Evolutionary conservation across 2,888 invertebrate genomes (phyloP), one percentile per base, ranked within the genome.

Genomic region (Pristionchus japonicus): DNA sequence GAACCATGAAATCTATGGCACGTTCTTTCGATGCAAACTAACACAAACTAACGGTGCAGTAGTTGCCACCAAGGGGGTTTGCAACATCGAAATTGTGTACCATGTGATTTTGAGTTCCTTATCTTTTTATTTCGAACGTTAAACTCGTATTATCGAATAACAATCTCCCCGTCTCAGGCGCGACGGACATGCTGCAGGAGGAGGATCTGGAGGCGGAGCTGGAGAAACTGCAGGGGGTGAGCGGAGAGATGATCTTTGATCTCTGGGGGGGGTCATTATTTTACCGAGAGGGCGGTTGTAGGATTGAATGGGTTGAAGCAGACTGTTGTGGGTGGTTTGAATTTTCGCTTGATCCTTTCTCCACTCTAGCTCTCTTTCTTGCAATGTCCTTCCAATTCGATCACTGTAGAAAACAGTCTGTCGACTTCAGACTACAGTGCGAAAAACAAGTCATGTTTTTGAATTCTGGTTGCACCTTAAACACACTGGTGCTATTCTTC

Each of bases 191-290:
- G 37, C 91, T 89, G 34, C 90, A 90, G 80, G 92, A 92, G 61
- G 92, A 91, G 61, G 92, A 92, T 17, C 89, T 92, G 34, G 85
- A 91, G 88, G 87, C 87, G 61, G 92, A 92, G 64, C 84, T 92
- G 86, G 88, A 89, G 83, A 90, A 92, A 52, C 88, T 92, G 27
- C 90, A 92, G 61, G 90, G 89, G 74, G 91, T 90, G 15, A n/a
- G 43, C 37, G 27, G n/a, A 23, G 17, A 27, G n/a, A 34, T 77
- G 49, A 83, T 83, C 82, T 83, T 83, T 83, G 82, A 83, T 43
- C 52, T 83, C n/a, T n/a, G n/a, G n/a, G n/a, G n/a, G n/a, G n/a
- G n/a, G n/a, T n/a, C n/a, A n/a, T n/a, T n/a, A n/a, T n/a, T n/a
- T n/a, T n/a, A n/a, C n/a, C n/a, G n/a, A n/a, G n/a, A n/a, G n/a